Evolutionary conservation across 2,113 vertebrate genomes (phyloP), one percentile per base, ranked within the genome.

Genomic region (Cygnus atratus): DNA sequence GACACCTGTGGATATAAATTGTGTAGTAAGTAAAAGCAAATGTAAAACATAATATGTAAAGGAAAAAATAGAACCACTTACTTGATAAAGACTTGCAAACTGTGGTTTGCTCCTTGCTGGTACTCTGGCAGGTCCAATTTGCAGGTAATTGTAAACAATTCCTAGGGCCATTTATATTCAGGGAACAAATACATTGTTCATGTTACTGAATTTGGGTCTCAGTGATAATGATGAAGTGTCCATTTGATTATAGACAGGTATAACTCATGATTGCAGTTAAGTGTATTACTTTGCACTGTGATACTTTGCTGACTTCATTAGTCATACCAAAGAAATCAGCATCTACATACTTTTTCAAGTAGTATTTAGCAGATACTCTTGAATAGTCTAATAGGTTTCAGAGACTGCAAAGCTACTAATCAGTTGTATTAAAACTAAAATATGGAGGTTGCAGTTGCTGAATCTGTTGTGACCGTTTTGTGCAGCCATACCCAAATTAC

Each of bases 11-110:
- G 22, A 31, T 43, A 95, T 3, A 97, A 88, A 0, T 95, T 98
- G 39, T 99, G 98, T 72, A 11, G 98, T 99, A 97, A 98, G 98
- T 79, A 94, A 88, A 91, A 92, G 22, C 16, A 25, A 62, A 12
- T 22, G 62, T 86, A 67, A 63, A 59, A 50, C 22, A 21, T 20
- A 68, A 5, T 58, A 44, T 16, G 18, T 58, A 43, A 35, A 78
- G 58, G 25, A 63, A 82, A 63, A 44, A 62, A 52, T 25, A 10
- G 5, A 65, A 14, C 15, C 13, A 20, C 22, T 9, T 62, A 10
- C 16, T 58, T 33, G 22, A 58, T 63, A 46, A 86, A 83, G 65
- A 39, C 18, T 41, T 62, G 10, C 29, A 78, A 46, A 46, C 48
- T 83, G 52, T 76, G 19, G 55, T 89, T 78, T 54, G 8, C 11